phyloP scores from a whole-genome alignment of 2,113 vertebrate genomes.

The Todiramphus chloris region DNA sequence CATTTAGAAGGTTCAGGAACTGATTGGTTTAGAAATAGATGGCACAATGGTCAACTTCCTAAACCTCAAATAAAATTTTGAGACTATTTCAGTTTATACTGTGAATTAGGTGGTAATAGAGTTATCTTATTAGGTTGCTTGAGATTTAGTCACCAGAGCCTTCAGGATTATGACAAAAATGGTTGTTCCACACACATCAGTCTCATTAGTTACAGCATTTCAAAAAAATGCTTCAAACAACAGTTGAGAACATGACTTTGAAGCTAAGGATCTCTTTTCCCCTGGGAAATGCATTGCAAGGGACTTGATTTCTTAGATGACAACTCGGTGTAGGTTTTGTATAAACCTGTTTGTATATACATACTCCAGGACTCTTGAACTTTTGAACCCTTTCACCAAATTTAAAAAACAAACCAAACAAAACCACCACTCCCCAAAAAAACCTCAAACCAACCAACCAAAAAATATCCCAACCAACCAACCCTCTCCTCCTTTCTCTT shows the following conservation, averaged over 20 bases:
- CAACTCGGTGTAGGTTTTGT: neutral
- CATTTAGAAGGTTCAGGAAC: neutral
- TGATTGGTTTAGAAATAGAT: neutral
- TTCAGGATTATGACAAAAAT: neutral
- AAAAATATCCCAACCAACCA: too few relatives aligned
- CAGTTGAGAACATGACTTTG: neutral
- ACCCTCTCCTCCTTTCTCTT: neutral
- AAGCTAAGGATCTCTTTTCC: neutral
- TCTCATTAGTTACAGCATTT: neutral
- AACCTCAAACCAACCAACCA: neutral
- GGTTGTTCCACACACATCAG: neutral
- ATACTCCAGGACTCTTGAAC: neutral
- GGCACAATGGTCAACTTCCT: neutral
- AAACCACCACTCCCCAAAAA: neutral
- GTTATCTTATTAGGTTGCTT: neutral
- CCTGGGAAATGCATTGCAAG: neutral
- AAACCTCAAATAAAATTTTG: neutral
- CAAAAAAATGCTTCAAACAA: neutral
- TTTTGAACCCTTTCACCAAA: neutral
- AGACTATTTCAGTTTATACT: neutral
- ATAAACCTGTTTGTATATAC: neutral
- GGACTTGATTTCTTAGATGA: neutral
- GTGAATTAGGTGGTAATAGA: neutral
- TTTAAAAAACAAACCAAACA: neutral
- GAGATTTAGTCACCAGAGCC: neutral